A percentile compares a stretch with the other conserved stretches of the same genome.
Evolutionary conservation across 1,140 invertebrate species (phyloP).

Genomic region (Heterodera schachtii): DNA sequence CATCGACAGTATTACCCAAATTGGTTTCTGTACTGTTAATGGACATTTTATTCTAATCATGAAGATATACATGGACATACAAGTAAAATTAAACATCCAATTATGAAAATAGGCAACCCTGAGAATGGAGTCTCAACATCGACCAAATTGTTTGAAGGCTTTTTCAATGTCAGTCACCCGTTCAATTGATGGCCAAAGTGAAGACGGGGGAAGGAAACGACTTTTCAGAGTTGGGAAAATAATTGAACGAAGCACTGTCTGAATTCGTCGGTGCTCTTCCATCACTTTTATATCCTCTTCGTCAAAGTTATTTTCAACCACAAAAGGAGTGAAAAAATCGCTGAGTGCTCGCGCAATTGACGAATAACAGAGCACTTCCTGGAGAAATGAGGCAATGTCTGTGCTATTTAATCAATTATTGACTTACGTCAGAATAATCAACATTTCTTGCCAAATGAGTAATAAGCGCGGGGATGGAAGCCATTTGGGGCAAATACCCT

Average conservation of each 20-base stretch:
- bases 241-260: conserved; percentile 11
- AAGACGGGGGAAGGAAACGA: conserved; percentile 28
- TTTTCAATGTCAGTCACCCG: conserved; percentile 32
- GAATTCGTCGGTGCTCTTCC: conserved; percentile 11
- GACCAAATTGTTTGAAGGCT: conserved; percentile 71
- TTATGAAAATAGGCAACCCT: too few relatives aligned
- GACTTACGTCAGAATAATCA: conserved; percentile 31
- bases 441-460: conserved; percentile 26
- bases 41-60: too few relatives aligned
- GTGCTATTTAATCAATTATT: too few relatives aligned
- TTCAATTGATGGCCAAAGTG: conserved; percentile 22
- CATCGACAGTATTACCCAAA: too few relatives aligned
- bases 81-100: too few relatives aligned
- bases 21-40: too few relatives aligned
- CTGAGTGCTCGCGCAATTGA: conserved; percentile 22
- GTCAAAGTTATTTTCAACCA: neutral
- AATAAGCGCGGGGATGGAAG: conserved; percentile 27
- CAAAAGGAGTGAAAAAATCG: conserved; percentile 32
- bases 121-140: conserved; percentile 74
- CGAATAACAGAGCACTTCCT: conserved; percentile 33
- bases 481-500: conserved; percentile 33
- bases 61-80: too few relatives aligned
- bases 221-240: conserved; percentile 29
- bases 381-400: conserved; percentile 9
- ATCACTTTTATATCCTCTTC: neutral